Evolutionary conservation across 1,140 invertebrate species (phyloP), one percentile per base, ranked within the genome.

Genomic region (Physella acuta): DNA sequence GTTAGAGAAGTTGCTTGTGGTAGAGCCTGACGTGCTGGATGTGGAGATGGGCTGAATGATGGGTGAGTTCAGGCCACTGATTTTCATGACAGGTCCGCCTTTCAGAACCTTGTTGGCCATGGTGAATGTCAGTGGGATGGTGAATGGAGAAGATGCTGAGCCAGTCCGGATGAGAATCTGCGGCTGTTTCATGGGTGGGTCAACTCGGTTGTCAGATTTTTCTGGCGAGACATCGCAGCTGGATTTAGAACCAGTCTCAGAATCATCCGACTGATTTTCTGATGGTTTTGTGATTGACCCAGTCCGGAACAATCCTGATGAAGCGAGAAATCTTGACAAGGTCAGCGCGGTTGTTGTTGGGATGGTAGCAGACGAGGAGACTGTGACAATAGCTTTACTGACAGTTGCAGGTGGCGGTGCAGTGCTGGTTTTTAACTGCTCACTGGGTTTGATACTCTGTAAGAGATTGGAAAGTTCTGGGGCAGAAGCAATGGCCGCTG

Each of bases 381-480:
- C n/a, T 16, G 36, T 62, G 11, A 24, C 17, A 39, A 14, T 44
- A 39, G 16, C 20, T 39, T 37, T 39, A 26, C 16, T 62, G 44
- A 26, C 60, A 11, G 53, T 24, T 55, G 17, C 53, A 20, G 26
- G 26, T 55, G 8, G 5, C 24, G 53, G 17, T 14, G 37, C 14
- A 26, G 39, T 24, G 30, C 3, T 30, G 11, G 44, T 2, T 52
- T 34, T 34, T 24, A 51, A 49, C 20, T 55, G 51, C 2, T 26
- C 51, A 36, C 33, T 1, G 31, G 4, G 36, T 33, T 56, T 52
- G 52, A 68, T 59, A 33, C 30, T 68, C 39, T 68, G 66, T 14
- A 68, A 28, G 5, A 68, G 39, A 33, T 44, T 68, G 30, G 66
- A 68, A 11, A 68, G 39, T 39, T 68, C 66, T 68, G 66, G 66